These are phyloP conservation scores for Campylorhamphus procurvoides DNA, from an alignment of 2,113 vertebrate genomes.

Conservation along the genomic window DNA sequence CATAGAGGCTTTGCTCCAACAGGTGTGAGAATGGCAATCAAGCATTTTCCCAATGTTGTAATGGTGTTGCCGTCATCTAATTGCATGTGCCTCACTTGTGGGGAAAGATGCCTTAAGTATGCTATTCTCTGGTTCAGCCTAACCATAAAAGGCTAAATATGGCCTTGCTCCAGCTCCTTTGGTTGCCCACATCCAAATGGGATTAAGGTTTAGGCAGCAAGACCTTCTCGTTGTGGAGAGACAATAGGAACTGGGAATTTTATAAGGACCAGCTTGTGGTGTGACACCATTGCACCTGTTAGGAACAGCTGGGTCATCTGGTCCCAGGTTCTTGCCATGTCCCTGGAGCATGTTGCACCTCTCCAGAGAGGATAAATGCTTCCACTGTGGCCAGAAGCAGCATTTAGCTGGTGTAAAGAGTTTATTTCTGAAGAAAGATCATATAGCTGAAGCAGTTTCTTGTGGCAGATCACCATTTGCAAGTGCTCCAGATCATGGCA, in stretches of 20 bases:
- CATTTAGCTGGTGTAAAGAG: background rate
- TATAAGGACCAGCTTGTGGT: background rate
- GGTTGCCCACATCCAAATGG: background rate
- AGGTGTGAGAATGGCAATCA: background rate
- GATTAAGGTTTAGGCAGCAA: background rate
- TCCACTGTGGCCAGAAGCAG: background rate
- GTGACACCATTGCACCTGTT: background rate
- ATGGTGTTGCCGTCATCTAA: slow-evolving; percentile 34
- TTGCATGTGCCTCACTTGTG: background rate
- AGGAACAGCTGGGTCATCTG: background rate
- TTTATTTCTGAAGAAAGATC: slow-evolving; percentile 12
- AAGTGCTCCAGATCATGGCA: background rate
- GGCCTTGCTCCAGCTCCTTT: background rate
- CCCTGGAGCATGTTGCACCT: background rate
- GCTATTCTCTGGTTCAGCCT: background rate
- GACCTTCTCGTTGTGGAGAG: background rate
- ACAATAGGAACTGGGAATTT: background rate
- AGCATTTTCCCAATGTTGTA: background rate
- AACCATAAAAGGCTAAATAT: slow-evolving; percentile 15
- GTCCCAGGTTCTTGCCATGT: background rate
- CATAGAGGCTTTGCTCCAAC: background rate
- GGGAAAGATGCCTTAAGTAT: background rate
- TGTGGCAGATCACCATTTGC: background rate
- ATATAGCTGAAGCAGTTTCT: background rate
- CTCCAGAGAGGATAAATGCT: background rate